phyloP scores from a whole-genome alignment of 1,140 invertebrate genomes.

The Apis cerana region DNA sequence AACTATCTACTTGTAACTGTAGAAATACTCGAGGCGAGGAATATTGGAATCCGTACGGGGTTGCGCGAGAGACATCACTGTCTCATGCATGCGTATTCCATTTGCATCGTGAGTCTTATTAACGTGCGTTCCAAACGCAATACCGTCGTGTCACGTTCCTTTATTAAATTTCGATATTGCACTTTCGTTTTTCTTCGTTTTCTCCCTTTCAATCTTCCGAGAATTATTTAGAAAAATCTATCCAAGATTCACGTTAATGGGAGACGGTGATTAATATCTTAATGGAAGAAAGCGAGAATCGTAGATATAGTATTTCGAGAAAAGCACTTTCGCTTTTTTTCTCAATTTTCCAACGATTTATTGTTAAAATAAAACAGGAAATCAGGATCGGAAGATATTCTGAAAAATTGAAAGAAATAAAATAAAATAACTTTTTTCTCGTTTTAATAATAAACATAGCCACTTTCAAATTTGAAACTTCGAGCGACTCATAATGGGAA shows the following conservation, averaged over 20 bases:
- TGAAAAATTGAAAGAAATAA: not conserved
- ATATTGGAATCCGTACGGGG: slow-evolving; percentile 37
- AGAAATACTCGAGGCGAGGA: not conserved
- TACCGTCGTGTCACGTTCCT: not conserved
- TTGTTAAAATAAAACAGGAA: too few relatives aligned
- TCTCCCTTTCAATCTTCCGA: not conserved
- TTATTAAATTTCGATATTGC: not conserved
- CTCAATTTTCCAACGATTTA: too few relatives aligned
- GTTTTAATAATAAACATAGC: not conserved
- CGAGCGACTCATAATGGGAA: not conserved
- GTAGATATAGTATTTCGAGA: too few relatives aligned
- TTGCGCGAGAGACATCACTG: slow-evolving; percentile 26
- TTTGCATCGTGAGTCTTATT: slow-evolving; percentile 28
- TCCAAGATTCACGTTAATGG: not conserved
- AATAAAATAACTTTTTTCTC: not conserved
- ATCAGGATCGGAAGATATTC: too few relatives aligned
- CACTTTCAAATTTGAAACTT: not conserved
- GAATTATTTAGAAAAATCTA: not conserved
- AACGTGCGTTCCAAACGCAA: slow-evolving; percentile 2
- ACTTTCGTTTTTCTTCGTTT: not conserved
- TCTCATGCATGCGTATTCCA: slow-evolving; percentile 45
- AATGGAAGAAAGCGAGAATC: too few relatives aligned
- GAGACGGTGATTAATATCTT: not conserved
- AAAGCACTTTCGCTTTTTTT: too few relatives aligned
- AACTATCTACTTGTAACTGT: slow-evolving; percentile 16